phyloP scores from a whole-genome alignment of 2,888 invertebrate species.

The Drosophila birchii region DNA sequence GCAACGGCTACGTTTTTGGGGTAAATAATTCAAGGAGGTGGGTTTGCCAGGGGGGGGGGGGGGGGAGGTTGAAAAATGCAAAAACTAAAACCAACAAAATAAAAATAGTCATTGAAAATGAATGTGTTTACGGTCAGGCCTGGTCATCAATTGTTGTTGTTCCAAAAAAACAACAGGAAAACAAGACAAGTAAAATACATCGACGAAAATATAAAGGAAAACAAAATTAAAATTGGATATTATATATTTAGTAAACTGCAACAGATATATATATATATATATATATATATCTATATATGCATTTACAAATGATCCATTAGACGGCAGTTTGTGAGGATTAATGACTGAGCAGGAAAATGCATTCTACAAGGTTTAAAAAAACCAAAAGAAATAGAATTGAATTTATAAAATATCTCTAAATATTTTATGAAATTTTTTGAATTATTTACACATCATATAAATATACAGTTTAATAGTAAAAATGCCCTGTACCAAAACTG shows the following conservation, averaged over 20 bases:
- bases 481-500: slow-evolving; percentile 13
- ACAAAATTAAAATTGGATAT: neutral
- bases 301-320: neutral
- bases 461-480: neutral
- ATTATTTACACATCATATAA: too few species aligned
- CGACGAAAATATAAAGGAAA: neutral
- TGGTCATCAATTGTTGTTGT: slow-evolving; percentile 28
- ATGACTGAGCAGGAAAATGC: neutral
- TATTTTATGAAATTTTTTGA: neutral
- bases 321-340: neutral
- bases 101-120: slow-evolving; percentile 80
- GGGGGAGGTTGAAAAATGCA: slow-evolving; percentile 24
- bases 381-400: neutral
- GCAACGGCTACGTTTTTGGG: slow-evolving; percentile 13
- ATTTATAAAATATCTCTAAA: neutral
- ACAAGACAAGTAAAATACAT: too few species aligned
- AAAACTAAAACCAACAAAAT: slow-evolving; percentile 60
- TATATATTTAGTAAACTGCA: slow-evolving; percentile 10
- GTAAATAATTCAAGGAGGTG: neutral
- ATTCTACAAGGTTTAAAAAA: neutral
- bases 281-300: neutral
- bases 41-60: neutral
- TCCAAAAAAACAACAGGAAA: slow-evolving; percentile 70
- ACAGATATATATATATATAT: too few species aligned
- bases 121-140: slow-evolving; percentile 62